Evolutionary conservation across 2,113 vertebrate species (phyloP), one percentile per base, ranked within the genome.

Genomic region (Anser brachyrhynchus): DNA sequence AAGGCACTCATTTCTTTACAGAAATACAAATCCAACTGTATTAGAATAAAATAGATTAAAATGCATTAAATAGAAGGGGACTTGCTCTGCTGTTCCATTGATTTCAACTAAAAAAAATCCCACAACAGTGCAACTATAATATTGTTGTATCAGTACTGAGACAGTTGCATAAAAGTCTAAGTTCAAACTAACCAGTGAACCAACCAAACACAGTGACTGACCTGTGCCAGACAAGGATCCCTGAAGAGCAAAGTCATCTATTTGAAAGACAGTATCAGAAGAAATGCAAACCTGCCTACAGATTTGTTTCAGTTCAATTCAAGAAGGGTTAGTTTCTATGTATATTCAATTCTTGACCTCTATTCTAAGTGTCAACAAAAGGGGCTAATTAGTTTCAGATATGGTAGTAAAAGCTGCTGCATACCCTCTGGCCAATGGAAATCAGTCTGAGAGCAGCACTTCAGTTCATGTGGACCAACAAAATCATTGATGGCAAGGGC

Each of bases 181-280:
- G 44, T 21, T 57, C 28, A 59, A 87, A 74, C 10, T 26, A 91
- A 37, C 51, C 64, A 88, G 69, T 0, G 5, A 90, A 87, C 3
- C 23, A 54, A 82, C 4, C n/a, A 71, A 81, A 20, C 29, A 33
- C 58, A 37, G 33, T 0, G 0, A 87, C 19, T 0, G 0, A 90
- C 19, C 33, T 11, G 37, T 33, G 41, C 64, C 46, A 88, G 55
- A 67, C 25, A 76, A 67, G n/a, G 64, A 88, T 55, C 44, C 55
- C 44, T 84, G 83, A 90, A 61, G 10, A 71, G 57, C 29, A 46
- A 89, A 93, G 49, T 39, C 65, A 77, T 28, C 35, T 10, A 2
- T 44, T 44, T 70, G 46, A 80, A 78, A 89, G 61, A 39, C 46
- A 67, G 64, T 14, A 79, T 17, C 37, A 77, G 75, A 61, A 76